Percentiles rank a stretch among this genome's conserved stretches.
These are phyloP conservation scores for Coendou prehensilis DNA, from an alignment of 2,797 vertebrate genomes.

Conservation along the genomic window DNA sequence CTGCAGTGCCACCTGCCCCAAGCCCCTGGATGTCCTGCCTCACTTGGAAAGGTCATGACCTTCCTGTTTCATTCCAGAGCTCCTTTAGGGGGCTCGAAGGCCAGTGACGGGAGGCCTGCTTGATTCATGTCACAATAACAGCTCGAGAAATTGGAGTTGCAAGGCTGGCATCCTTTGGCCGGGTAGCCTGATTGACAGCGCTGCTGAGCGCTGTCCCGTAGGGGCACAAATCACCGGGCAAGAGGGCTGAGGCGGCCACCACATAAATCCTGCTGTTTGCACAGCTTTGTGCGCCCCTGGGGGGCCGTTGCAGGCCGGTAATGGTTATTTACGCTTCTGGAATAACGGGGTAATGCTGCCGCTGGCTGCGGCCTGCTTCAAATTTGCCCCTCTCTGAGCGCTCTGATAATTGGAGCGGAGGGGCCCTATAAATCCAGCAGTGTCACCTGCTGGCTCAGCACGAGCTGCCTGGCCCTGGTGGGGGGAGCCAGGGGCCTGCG, in stretches of 20 bases:
- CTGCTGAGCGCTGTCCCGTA: not conserved
- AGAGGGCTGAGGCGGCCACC: conserved; percentile 57
- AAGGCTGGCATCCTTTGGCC: fast-evolving
- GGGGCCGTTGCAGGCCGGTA: conserved; percentile 69
- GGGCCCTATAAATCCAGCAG: conserved; percentile 70
- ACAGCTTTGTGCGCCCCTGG: conserved; percentile 62
- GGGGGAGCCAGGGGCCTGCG: not conserved
- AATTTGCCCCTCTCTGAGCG: not conserved
- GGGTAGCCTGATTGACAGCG: not conserved
- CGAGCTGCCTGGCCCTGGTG: fast-evolving
- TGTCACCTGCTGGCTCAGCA: conserved; percentile 56
- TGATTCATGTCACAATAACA: not conserved
- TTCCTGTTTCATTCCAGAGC: fast-evolving
- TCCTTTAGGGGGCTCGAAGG: not conserved
- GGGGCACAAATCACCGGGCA: conserved; percentile 67
- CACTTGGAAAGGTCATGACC: fast-evolving
- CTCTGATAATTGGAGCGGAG: not conserved
- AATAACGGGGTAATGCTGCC: not conserved
- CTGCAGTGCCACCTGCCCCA: fast-evolving
- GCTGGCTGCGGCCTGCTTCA: not conserved
- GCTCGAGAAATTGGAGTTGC: not conserved
- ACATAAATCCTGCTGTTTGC: conserved; percentile 78
- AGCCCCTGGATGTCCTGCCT: fast-evolving
- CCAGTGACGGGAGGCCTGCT: fast-evolving
- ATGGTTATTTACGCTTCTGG: conserved; percentile 84